Evolutionary conservation across 1,140 invertebrate genomes (phyloP).

Genomic region (Zaprionus nigranus): DNA sequence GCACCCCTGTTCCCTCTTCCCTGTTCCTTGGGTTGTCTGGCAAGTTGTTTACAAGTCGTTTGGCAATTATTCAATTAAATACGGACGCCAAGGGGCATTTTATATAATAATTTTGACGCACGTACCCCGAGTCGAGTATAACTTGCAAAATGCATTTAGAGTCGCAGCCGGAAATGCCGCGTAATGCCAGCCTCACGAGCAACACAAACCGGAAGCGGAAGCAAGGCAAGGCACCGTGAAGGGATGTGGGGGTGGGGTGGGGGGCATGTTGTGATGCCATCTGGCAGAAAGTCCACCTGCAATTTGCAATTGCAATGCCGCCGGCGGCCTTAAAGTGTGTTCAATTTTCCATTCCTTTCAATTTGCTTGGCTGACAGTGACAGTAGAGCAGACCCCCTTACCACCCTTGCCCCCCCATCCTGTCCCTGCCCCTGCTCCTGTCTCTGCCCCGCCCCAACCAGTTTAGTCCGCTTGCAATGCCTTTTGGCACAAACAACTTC

Average conservation of each 20-base stretch:
- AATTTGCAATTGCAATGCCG: slow-evolving; percentile 29
- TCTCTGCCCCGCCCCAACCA: slow-evolving; percentile 23
- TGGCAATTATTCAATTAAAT: slow-evolving; percentile 76
- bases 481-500: slow-evolving; percentile 66
- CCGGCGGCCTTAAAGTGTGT: slow-evolving; percentile 55
- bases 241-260: not conserved
- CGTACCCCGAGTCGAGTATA: slow-evolving; percentile 3
- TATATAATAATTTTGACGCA: slow-evolving; percentile 61
- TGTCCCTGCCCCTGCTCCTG: slow-evolving; percentile 27
- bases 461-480: slow-evolving; percentile 24
- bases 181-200: slow-evolving; percentile 30
- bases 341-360: slow-evolving; percentile 67
- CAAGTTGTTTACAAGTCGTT: slow-evolving; percentile 74
- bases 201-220: not conserved
- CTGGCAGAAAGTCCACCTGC: slow-evolving; percentile 31
- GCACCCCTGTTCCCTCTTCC: not conserved
- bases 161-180: slow-evolving; percentile 54
- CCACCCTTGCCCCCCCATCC: too few species aligned
- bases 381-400: slow-evolving; percentile 10
- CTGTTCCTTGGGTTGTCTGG: not conserved
- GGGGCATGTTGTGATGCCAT: not conserved
- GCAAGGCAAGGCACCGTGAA: too few species aligned
- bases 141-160: slow-evolving; percentile 53
- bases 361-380: slow-evolving; percentile 66
- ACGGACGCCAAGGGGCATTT: slow-evolving; percentile 52